Evolutionary conservation across 2,113 vertebrate genomes (phyloP), one percentile per base, ranked within the genome.

Genomic region (Cebidichthys violaceus): DNA sequence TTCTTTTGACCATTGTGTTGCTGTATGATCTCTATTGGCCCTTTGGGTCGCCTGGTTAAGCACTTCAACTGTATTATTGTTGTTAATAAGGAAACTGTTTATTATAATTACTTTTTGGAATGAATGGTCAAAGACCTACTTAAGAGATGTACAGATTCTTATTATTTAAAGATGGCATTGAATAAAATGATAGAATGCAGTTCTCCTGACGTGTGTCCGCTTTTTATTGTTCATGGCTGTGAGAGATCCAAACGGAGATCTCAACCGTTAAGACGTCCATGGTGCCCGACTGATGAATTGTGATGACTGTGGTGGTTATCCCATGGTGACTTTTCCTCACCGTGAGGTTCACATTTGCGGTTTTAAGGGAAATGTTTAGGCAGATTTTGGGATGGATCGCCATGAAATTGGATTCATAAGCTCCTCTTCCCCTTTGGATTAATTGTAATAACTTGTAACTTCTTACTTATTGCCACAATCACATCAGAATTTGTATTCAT

Each of bases 101-200:
- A 1, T 66, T 82, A 70, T 90, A 80, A 92, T 89, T 86, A 86
- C 72, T 86, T 92, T 90, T 84, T 79, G 41, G 75, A 92, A 91
- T 82, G 82, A 90, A 90, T 50, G 88, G 87, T 94, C 87, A 54
- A 84, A 88, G 82, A 92, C 86, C 84, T 87, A 86, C 86, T 90
- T 87, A 86, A 76, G 88, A 90, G 82, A 91, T 94, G 88, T 91
- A 93, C 84, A 93, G 86, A 91, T 94, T 94, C 81, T 85, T 94
- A 91, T 93, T 94, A 92, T 94, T 94, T 93, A 92, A 94, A 91
- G 41, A 89, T 84, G 87, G 78, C 79, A 91, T 93, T 90, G 75
- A 94, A 94, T 94, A 95, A 94, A 93, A 89, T 86, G 45, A 91
- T 78, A 81, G 89, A 94, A 88, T 88, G 81, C 71, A 86, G 60